A percentile compares a stretch with the other conserved stretches of the same genome.
These are phyloP conservation scores for Sebastiscus tertius DNA, from an alignment of 2,797 vertebrate genomes.

Conservation along the genomic window DNA sequence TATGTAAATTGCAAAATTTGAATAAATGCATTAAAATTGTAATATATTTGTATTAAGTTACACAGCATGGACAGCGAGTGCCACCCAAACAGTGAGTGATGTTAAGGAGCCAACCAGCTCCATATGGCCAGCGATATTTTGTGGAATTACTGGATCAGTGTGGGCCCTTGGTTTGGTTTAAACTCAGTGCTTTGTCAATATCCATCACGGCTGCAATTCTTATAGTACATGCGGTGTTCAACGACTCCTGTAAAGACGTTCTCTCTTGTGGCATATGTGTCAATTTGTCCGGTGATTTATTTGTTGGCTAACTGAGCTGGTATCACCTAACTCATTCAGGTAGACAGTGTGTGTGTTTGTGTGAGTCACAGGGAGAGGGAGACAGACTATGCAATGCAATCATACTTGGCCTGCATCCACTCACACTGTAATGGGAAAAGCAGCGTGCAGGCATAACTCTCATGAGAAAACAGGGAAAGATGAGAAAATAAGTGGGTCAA, in stretches of 20 bases:
- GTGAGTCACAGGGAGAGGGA: slow-evolving; percentile 46
- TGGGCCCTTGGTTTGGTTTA: slow-evolving; percentile 54
- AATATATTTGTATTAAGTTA: background rate
- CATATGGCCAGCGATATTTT: slow-evolving; percentile 36
- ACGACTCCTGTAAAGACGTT: slow-evolving; percentile 72
- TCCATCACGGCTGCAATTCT: slow-evolving; percentile 71
- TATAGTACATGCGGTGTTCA: slow-evolving; percentile 61
- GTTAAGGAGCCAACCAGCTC: background rate
- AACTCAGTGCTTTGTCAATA: slow-evolving; percentile 80
- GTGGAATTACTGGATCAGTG: slow-evolving; percentile 28
- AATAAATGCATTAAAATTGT: slow-evolving; percentile 14
- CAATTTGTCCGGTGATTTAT: slow-evolving; percentile 86
- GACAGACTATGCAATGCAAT: slow-evolving; percentile 65
- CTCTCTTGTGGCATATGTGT: slow-evolving; percentile 81
- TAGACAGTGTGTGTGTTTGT: slow-evolving; percentile 53
- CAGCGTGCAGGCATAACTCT: slow-evolving; percentile 81
- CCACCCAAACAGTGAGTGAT: background rate
- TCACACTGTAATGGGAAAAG: slow-evolving; percentile 81
- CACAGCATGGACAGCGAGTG: background rate
- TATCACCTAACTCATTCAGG: slow-evolving; percentile 82
- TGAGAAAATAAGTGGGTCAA: slow-evolving; percentile 90
- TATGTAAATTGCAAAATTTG: slow-evolving; percentile 2
- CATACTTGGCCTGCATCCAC: slow-evolving; percentile 81
- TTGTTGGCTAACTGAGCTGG: slow-evolving; percentile 81
- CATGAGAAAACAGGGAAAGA: slow-evolving; percentile 85